Percentiles rank a stretch among this genome's conserved stretches.
phyloP scores from a whole-genome alignment of 37 sponge, comb jelly and placozoan genomes.

The Diacarnus erythraeanus region DNA sequence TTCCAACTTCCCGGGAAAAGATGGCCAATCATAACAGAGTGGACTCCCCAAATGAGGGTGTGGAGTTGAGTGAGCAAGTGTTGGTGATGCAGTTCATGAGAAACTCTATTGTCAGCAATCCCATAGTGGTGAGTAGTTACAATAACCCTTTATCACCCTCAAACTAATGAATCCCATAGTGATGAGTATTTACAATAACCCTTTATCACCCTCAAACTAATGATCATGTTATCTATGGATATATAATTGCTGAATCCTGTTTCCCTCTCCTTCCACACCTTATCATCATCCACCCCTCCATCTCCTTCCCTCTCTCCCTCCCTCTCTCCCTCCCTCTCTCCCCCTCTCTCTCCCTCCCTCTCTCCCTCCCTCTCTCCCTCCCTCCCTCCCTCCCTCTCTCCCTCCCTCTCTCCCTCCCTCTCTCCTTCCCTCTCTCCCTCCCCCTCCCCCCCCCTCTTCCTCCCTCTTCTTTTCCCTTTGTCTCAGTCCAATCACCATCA shows the following conservation, averaged over 20 bases:
- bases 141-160: not conserved
- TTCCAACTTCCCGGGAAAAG: slow-evolving; percentile 18
- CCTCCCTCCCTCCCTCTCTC: not conserved
- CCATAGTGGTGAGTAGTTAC: slow-evolving; percentile 56
- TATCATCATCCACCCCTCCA: not conserved
- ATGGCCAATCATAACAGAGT: not conserved
- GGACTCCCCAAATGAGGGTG: not conserved
- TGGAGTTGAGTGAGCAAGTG: slow-evolving; percentile 8
- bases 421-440: slow-evolving; percentile 11
- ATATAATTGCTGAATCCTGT: not conserved
- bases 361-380: not conserved
- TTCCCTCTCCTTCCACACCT: not conserved
- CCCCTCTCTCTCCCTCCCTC: not conserved
- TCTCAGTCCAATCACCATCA: slow-evolving; percentile 68
- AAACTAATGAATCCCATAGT: not conserved
- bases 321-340: not conserved
- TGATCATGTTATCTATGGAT: not conserved
- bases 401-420: slow-evolving; percentile 7
- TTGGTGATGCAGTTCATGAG: slow-evolving; percentile 70
- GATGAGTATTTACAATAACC: not conserved
- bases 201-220: not conserved
- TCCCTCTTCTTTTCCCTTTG: slow-evolving; percentile 2
- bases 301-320: slow-evolving; percentile 9
- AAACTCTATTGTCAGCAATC: slow-evolving; percentile 75
- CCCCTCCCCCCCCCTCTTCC: not conserved